These are phyloP conservation scores for Ascidia mentula DNA, from an alignment of 23 tunicate species.

Conservation along the genomic window DNA sequence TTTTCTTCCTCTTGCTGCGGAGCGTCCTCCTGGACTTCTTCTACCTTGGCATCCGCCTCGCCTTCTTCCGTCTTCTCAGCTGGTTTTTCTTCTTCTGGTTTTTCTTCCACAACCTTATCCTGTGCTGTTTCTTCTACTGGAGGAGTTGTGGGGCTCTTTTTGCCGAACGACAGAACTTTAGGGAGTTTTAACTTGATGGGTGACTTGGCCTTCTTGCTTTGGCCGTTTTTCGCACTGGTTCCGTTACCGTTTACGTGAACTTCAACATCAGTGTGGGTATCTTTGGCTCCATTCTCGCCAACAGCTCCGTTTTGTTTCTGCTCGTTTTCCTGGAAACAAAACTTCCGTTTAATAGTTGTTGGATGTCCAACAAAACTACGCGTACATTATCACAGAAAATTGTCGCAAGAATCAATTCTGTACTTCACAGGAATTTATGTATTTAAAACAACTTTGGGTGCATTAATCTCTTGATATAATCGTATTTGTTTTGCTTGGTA, in stretches of 20 bases:
- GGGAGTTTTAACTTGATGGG: constrained; percentile 52
- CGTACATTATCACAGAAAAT: too few species aligned
- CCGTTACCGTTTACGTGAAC: constrained; percentile 43
- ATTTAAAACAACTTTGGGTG: too few species aligned
- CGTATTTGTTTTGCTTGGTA: too few species aligned
- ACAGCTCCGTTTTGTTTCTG: constrained; percentile 48
- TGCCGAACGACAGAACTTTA: constrained; percentile 20
- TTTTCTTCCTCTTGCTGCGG: constrained; percentile 11
- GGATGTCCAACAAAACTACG: too few species aligned
- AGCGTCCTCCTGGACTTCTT: not conserved
- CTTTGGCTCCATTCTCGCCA: constrained; percentile 24
- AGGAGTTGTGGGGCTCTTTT: constrained; percentile 15
- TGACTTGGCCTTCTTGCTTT: constrained; percentile 42
- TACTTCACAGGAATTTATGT: too few species aligned
- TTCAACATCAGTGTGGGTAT: constrained; percentile 21
- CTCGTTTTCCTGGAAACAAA: constrained; percentile 30
- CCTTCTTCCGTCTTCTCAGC: not conserved
- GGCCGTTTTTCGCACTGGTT: constrained; percentile 22
- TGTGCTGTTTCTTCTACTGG: constrained; percentile 6
- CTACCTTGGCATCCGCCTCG: constrained; percentile 11
- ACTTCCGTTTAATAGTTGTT: too few species aligned
- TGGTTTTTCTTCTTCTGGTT: not conserved
- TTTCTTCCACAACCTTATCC: constrained; percentile 53
- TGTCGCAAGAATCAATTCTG: too few species aligned
- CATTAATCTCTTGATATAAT: too few species aligned